Percentiles rank a stretch among this genome's conserved stretches.
These are phyloP conservation scores for Molossus molossus DNA, from an alignment of 2,797 vertebrate genomes.

Conservation along the genomic window DNA sequence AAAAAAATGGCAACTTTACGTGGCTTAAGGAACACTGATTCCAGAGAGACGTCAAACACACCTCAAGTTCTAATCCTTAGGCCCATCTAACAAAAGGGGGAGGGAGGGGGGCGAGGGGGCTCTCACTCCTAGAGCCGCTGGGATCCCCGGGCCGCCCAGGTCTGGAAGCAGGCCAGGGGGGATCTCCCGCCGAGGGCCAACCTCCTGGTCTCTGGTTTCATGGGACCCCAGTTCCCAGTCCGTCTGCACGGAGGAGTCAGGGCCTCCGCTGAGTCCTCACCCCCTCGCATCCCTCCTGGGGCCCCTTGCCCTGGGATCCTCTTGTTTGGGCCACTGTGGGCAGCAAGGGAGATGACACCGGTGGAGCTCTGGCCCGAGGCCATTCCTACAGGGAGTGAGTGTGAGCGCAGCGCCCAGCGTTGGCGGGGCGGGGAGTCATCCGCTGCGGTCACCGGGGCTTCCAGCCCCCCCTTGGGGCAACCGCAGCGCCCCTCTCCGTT, in stretches of 20 bases:
- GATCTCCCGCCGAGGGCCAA: background rate
- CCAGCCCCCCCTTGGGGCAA: background rate
- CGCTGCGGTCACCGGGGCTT: background rate
- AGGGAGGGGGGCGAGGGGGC: background rate
- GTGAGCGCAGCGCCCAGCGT: background rate
- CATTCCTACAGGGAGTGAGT: background rate
- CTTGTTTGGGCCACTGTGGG: background rate
- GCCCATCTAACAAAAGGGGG: no score
- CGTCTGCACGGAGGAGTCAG: no score
- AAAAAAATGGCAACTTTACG: background rate
- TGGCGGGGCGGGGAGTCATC: background rate
- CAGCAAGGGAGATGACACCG: background rate
- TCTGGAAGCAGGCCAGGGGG: background rate
- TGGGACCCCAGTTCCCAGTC: background rate
- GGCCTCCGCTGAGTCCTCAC: background rate
- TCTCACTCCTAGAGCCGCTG: background rate
- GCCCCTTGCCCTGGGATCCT: background rate
- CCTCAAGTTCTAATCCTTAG: background rate
- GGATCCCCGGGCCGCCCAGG: background rate
- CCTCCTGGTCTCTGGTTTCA: background rate
- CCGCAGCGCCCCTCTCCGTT: background rate
- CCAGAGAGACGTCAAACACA: background rate
- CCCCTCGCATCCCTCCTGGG: no score
- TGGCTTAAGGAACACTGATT: background rate
- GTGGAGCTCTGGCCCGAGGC: background rate